Evolutionary conservation across 2,113 vertebrate species (phyloP).

Genomic region (Dunckerocampus dactyliophorus): DNA sequence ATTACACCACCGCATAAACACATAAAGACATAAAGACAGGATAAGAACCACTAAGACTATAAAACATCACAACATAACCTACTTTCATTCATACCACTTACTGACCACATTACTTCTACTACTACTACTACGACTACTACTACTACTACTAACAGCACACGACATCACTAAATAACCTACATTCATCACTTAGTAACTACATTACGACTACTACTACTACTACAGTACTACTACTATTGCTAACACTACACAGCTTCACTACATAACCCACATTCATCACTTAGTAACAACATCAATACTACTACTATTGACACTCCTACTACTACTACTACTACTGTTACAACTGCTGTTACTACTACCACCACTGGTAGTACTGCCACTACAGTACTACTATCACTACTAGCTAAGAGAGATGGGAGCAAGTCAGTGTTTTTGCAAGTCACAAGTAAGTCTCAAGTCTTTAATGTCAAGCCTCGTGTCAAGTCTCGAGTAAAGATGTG

Average conservation of each 20-base stretch:
- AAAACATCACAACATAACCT: not conserved
- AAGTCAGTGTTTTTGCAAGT: no score
- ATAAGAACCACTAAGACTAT: no score
- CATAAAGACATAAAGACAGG: no score
- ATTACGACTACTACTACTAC: not conserved
- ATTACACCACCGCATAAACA: no score
- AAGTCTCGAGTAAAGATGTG: no score
- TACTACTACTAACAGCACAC: not conserved
- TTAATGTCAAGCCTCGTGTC: no score
- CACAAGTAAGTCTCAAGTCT: no score
- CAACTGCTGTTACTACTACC: not conserved
- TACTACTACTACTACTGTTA: not conserved
- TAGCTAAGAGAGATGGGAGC: no score
- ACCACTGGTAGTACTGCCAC: no score
- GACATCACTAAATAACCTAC: not conserved
- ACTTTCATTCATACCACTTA: constrained; percentile 1
- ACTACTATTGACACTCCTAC: not conserved
- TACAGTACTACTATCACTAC: no score
- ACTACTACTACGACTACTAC: not conserved
- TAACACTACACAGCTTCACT: not conserved
- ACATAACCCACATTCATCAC: not conserved
- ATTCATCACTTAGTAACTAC: not conserved
- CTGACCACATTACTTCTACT: not conserved
- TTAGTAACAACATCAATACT: not conserved
- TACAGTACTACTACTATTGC: not conserved